Base-by-base conservation (phyloP, 2,888 invertebrate genomes). In the Priocnemis perturbator region DNA sequence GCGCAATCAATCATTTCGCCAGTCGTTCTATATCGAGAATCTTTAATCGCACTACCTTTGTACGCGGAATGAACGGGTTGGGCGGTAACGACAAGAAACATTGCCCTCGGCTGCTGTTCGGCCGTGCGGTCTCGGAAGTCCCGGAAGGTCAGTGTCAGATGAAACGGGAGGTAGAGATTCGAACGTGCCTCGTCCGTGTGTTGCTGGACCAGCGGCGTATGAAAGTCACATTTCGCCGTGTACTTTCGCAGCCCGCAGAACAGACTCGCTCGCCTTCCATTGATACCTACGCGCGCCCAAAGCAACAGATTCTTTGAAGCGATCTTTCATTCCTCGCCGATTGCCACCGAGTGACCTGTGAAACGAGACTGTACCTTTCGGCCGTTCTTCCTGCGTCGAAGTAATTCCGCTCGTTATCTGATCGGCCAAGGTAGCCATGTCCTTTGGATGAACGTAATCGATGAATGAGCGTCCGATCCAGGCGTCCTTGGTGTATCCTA, bases 381-480 rank as follows among this genome's bases (percentile, higher is more conserved):
- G 73, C 15, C 67, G 87, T 72, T 92, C 91, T 0, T 90, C 90
- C 21, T 91, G 91, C n/a, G 93, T 93, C 44, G 92, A 89, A 0
- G 92, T 91, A 72, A 94, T 89, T 45, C 93, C 93, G 0, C 91
- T 93, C 0, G 94, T 93, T 67, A 96, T 94, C 89, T 95, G 94
- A 71, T 93, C 93, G 19, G 94, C 94, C 85, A 97, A 95, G 0
- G 93, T 93, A 62, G 92, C 91, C 69, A 94, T 90, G 83, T 94
- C 93, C 88, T 93, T 94, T 1, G 94, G 93, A 88, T 97, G 96
- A 0, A 97, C 91, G 84, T 96, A 97, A 83, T 97, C 96, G 64
- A 96, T 95, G 83, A 97, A 96, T 0, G 95, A 95, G 61, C 95
- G 91, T 3, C 96, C 96, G 44, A 95, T 89, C 96, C 96, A 96